Conservation (phyloP, 2,113 vertebrate species). For the Rhinolophus ferrumequinum region DNA sequence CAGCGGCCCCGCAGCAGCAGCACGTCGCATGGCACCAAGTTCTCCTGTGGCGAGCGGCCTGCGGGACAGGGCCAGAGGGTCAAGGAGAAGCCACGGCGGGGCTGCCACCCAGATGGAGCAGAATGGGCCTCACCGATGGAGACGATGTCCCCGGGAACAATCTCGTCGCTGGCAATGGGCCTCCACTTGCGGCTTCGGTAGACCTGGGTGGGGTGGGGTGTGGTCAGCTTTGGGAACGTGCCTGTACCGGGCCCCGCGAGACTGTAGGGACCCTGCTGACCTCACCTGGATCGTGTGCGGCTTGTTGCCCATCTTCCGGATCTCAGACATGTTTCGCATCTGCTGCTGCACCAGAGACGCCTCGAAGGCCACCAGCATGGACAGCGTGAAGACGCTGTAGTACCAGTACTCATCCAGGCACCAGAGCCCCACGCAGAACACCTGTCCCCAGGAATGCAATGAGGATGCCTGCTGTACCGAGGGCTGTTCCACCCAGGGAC, state of each 20-base stretch:
- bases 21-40: slow-evolving; percentile 96
- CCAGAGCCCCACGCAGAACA: slow-evolving; percentile 97
- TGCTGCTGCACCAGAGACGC: slow-evolving; percentile 98
- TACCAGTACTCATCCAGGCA: slow-evolving; percentile 99
- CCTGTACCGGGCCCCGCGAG: rapidly evolving
- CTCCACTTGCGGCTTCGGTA: slow-evolving; percentile 98
- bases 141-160: slow-evolving; percentile 95
- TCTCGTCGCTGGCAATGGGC: slow-evolving; percentile 93
- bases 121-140: slow-evolving; percentile 90
- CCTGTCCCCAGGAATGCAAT: slow-evolving; percentile 80
- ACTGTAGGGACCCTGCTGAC: not conserved
- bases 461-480: not conserved
- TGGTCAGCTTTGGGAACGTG: not conserved
- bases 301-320: slow-evolving; percentile 97
- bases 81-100: not conserved
- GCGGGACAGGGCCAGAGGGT: not conserved
- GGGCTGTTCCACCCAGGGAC: rapidly evolving
- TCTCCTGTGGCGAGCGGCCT: slow-evolving; percentile 97
- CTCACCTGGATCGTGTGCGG: slow-evolving; percentile 95
- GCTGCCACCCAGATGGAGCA: rapidly evolving
- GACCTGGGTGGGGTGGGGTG: slow-evolving; percentile 84
- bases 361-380: slow-evolving; percentile 98
- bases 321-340: slow-evolving; percentile 97
- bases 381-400: slow-evolving; percentile 97
- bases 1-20: slow-evolving; percentile 94